phyloP scores from a whole-genome alignment of 2,113 vertebrate genomes.

The Cyanistes caeruleus region DNA sequence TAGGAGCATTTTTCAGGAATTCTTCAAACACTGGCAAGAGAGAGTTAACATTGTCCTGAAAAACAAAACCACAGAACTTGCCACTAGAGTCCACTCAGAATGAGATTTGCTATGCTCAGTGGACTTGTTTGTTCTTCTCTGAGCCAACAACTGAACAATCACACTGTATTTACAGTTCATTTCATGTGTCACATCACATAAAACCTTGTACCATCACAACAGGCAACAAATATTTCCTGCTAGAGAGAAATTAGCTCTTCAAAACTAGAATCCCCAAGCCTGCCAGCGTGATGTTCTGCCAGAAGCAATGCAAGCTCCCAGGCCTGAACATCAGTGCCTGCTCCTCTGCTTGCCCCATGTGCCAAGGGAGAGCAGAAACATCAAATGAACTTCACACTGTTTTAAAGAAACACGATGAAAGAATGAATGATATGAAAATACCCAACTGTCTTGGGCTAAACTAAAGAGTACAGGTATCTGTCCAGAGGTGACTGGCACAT shows the following conservation, averaged over 20 bases:
- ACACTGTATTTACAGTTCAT: conserved; percentile 41
- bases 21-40: conserved; percentile 97
- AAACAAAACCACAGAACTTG: conserved; percentile 58
- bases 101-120: conserved; percentile 38
- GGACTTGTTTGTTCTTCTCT: conserved; percentile 50
- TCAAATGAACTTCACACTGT: not conserved
- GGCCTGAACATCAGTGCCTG: not conserved
- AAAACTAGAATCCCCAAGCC: not conserved
- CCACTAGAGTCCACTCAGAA: conserved; percentile 38
- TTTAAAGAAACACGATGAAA: not conserved
- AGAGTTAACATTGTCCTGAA: conserved; percentile 93
- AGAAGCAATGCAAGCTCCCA: not conserved
- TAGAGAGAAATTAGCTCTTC: not conserved
- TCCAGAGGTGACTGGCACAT: not conserved
- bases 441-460: not conserved
- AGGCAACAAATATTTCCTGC: conserved; percentile 23
- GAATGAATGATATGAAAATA: not conserved
- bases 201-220: not conserved
- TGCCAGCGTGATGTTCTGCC: not conserved
- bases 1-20: conserved; percentile 93
- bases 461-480: not conserved
- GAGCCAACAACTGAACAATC: conserved; percentile 41
- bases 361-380: not conserved
- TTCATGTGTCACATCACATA: conserved; percentile 33
- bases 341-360: not conserved